Evolutionary conservation across 2,888 invertebrate genomes (phyloP), one percentile per base, ranked within the genome.

Genomic region (Caenorhabditis becei): DNA sequence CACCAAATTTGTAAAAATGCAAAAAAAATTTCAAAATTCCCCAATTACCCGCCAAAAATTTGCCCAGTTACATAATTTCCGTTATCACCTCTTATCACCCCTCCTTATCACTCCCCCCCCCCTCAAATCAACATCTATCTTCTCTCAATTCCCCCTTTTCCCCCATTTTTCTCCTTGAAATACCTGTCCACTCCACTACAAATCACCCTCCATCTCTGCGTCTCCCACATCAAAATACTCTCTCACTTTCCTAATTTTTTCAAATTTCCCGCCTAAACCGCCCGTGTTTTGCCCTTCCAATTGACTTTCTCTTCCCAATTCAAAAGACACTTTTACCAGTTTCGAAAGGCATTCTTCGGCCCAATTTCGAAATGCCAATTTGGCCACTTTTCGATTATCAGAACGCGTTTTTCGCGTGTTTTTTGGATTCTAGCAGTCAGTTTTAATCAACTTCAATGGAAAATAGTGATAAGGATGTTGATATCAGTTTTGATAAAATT

Each of bases 71-170:
- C n/a, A n/a, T n/a, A n/a, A n/a, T n/a, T n/a, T 47, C 10, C 47
- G 5, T 47, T n/a, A 47, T 47, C 47, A 18, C 10, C 47, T 20
- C 35, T 35, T 47, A 47, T 47, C 47, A n/a, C 20, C 18, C 11
- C 7, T 10, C 35, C 35, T 20, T 18, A 2, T 16, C 41, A 10
- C 41, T 5, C 16, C 41, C 16, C 41, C 16, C 16, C 41, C 49
- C 63, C n/a, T 16, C 41, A 47, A 47, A 47, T 47, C 47, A 47
- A 47, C 47, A 53, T 65, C 28, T 63, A 28, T 28, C 32, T 49
- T 20, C 32, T 49, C 28, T 49, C 20, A 47, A 47, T 47, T 20
- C 47, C 2, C 18, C 16, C 14, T 20, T 41, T 26, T 63, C 51
- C 24, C 47, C 24, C 26, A 32, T 24, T 14, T 5, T 28, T 18